These are phyloP conservation scores for Heliangelus exortis DNA, from an alignment of 2,797 vertebrate genomes.

Conservation along the genomic window DNA sequence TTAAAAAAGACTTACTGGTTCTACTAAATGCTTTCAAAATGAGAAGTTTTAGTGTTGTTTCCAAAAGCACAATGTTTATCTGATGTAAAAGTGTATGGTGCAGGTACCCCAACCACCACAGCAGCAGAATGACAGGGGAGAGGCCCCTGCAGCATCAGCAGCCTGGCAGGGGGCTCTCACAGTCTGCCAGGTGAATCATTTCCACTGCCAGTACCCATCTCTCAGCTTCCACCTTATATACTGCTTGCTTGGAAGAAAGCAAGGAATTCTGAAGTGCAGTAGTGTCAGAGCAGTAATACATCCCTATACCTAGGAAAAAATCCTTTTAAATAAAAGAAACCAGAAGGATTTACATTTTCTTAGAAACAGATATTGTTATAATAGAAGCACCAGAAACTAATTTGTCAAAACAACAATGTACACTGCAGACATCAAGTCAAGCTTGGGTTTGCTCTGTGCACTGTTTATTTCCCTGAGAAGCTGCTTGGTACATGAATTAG, in stretches of 20 bases:
- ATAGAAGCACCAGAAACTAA: background rate
- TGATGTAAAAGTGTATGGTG: rapidly evolving
- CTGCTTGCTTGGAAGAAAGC: background rate
- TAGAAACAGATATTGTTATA: background rate
- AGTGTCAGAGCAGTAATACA: background rate
- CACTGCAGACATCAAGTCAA: background rate
- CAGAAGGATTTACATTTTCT: background rate
- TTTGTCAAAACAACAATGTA: background rate
- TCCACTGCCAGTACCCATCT: background rate
- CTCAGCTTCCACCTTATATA: background rate
- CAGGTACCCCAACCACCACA: background rate
- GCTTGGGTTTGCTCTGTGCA: background rate
- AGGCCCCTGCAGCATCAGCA: background rate
- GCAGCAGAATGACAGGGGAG: background rate
- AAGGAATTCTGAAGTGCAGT: background rate
- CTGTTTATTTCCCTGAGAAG: background rate
- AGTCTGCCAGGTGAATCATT: background rate
- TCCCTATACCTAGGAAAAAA: background rate
- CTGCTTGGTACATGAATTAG: background rate
- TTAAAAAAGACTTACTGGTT: background rate
- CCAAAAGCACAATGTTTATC: background rate
- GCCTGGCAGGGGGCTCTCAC: background rate
- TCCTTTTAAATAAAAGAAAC: background rate
- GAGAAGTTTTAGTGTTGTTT: background rate
- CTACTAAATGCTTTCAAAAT: background rate